These are phyloP conservation scores for Mesorhabditis spiculigera DNA, from an alignment of 2,888 invertebrate species.

Conservation along the genomic window DNA sequence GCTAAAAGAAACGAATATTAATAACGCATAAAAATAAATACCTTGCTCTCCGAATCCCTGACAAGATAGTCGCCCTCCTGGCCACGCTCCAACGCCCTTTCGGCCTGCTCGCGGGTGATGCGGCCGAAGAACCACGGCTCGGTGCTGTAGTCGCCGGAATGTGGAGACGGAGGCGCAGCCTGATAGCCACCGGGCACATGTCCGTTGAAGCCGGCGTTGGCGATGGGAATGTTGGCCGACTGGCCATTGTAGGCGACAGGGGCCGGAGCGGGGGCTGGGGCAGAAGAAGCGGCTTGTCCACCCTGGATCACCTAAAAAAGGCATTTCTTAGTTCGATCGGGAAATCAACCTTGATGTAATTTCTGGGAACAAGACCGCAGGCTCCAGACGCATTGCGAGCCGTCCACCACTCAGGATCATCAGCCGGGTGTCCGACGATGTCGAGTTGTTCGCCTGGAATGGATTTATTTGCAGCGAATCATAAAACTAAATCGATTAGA, in stretches of 20 bases:
- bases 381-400: slow-evolving; percentile 88
- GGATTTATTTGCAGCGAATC: background rate
- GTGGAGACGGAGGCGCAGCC: background rate
- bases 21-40: slow-evolving; percentile 59
- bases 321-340: too few species aligned
- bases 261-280: background rate
- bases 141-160: slow-evolving; percentile 15
- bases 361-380: slow-evolving; percentile 85
- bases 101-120: slow-evolving; percentile 91
- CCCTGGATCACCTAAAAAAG: background rate
- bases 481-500: too few species aligned
- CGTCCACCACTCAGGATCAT: slow-evolving; percentile 98
- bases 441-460: slow-evolving; percentile 75
- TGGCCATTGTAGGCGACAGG: slow-evolving; percentile 1
- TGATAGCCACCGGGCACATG: background rate
- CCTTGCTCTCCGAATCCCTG: slow-evolving; percentile 97
- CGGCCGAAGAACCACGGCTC: slow-evolving; percentile 92
- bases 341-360: slow-evolving; percentile 61
- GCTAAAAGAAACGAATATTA: slow-evolving; percentile 66
- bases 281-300: background rate
- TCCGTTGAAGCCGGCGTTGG: background rate
- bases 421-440: slow-evolving; percentile 88
- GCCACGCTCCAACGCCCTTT: slow-evolving; percentile 87
- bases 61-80: slow-evolving; percentile 98
- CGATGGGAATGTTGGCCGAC: background rate